Conservation (phyloP, 2,888 invertebrate genomes). For the Erebia epiphron region DNA sequence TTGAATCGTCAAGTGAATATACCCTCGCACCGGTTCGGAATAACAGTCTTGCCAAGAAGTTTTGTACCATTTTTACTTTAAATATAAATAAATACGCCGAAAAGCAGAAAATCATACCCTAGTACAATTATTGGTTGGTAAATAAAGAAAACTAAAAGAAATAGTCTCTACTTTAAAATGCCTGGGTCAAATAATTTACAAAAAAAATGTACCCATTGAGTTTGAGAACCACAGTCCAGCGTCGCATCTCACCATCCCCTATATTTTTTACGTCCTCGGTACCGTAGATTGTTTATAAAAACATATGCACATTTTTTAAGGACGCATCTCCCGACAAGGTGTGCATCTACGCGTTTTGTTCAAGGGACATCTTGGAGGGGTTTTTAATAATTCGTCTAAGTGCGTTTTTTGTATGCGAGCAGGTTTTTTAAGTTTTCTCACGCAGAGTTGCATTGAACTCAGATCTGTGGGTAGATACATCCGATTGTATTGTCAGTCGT, state of each 20-base stretch:
- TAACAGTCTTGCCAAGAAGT: too few species aligned
- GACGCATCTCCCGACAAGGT: slow-evolving; percentile 74
- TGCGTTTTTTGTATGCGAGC: slow-evolving; percentile 76
- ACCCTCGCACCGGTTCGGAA: too few species aligned
- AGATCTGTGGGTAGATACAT: slow-evolving; percentile 83
- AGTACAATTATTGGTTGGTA: too few species aligned
- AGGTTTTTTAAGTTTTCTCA: slow-evolving; percentile 80
- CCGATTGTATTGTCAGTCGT: slow-evolving; percentile 63
- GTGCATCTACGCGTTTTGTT: slow-evolving; percentile 65
- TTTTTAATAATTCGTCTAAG: slow-evolving; percentile 74
- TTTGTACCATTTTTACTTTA: too few species aligned
- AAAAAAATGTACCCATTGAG: neutral
- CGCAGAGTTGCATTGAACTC: slow-evolving; percentile 70
- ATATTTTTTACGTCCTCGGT: slow-evolving; percentile 60
- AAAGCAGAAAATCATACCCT: too few species aligned
- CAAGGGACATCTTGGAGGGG: slow-evolving; percentile 71
- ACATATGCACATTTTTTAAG: slow-evolving; percentile 82
- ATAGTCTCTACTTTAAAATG: neutral
- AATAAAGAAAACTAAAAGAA: neutral
- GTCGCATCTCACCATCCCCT: slow-evolving; percentile 50
- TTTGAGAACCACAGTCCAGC: slow-evolving; percentile 52
- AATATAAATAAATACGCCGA: too few species aligned
- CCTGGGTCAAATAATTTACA: neutral
- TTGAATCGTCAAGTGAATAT: too few species aligned
- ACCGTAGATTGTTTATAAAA: slow-evolving; percentile 73